Evolutionary conservation across 2,797 vertebrate genomes (phyloP).

Genomic region (Sebastes wilsoni): DNA sequence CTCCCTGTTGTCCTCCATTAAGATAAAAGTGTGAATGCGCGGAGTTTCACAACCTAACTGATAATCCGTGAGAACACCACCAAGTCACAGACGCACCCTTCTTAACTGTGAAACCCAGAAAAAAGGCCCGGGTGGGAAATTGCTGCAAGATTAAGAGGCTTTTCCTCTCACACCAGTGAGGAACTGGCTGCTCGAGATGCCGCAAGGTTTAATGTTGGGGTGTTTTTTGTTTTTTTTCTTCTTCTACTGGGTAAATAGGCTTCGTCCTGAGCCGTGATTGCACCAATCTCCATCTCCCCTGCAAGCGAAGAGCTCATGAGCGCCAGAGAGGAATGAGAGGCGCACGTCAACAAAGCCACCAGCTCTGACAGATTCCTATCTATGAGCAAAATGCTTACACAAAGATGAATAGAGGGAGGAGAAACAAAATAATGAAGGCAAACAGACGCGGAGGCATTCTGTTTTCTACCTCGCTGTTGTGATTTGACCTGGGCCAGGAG

Average conservation of each 20-base stretch:
- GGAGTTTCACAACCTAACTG: constrained; percentile 12
- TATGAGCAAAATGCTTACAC: constrained; percentile 13
- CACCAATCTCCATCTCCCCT: constrained; percentile 23
- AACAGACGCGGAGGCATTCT: constrained; percentile 49
- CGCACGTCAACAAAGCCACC: constrained; percentile 46
- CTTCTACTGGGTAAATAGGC: constrained; percentile 29
- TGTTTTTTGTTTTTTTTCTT: background rate
- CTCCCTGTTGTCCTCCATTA: background rate
- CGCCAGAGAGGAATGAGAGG: constrained; percentile 24
- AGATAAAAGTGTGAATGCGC: background rate
- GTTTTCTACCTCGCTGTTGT: constrained; percentile 42
- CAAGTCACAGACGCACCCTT: background rate
- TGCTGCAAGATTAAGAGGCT: constrained; percentile 52
- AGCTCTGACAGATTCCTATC: constrained; percentile 52
- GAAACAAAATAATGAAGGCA: constrained; percentile 20
- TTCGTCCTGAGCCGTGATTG: constrained; percentile 21
- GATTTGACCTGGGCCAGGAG: constrained; percentile 65
- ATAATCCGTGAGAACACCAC: constrained; percentile 1
- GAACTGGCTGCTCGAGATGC: constrained; percentile 15
- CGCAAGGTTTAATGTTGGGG: constrained; percentile 4
- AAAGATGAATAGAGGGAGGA: constrained; percentile 18
- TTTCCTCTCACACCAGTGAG: constrained; percentile 32
- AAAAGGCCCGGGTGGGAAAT: constrained; percentile 28
- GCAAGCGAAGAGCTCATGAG: constrained; percentile 26
- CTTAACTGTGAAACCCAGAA: constrained; percentile 12